These are phyloP conservation scores for Fistularia commersonii DNA, from an alignment of 2,797 vertebrate species.

Conservation along the genomic window DNA sequence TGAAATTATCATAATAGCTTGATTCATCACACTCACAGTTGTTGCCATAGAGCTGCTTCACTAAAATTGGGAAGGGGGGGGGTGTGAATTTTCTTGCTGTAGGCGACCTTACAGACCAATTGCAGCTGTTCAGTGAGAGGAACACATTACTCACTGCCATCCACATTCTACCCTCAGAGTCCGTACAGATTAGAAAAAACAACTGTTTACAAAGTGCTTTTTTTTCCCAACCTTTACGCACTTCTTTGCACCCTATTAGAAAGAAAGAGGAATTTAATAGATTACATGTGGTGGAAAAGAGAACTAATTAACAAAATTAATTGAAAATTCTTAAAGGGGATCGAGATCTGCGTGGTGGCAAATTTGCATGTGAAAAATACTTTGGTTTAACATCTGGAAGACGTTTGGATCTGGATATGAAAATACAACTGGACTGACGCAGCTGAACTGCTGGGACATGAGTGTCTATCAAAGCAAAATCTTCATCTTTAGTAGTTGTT, in stretches of 20 bases:
- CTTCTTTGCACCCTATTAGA: not conserved
- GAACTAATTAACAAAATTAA: too few species aligned
- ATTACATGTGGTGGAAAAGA: too few species aligned
- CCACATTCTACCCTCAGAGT: not conserved
- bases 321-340: too few species aligned
- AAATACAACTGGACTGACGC: too few species aligned
- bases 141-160: constrained; percentile 19
- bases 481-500: too few species aligned
- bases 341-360: too few species aligned
- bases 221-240: not conserved
- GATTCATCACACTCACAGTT: constrained; percentile 20
- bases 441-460: too few species aligned
- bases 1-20: constrained; percentile 8
- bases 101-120: constrained; percentile 35
- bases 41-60: not conserved
- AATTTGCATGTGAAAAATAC: too few species aligned
- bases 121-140: constrained; percentile 17
- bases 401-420: too few species aligned
- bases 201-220: not conserved
- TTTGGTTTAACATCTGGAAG: too few species aligned
- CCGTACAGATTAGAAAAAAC: constrained; percentile 2
- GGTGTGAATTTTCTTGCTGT: constrained; percentile 15
- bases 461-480: too few species aligned
- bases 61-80: constrained; percentile 11
- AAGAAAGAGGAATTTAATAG: too few species aligned